These are phyloP conservation scores for Caerostris darwini DNA, from an alignment of 1,140 invertebrate species.

Conservation along the genomic window DNA sequence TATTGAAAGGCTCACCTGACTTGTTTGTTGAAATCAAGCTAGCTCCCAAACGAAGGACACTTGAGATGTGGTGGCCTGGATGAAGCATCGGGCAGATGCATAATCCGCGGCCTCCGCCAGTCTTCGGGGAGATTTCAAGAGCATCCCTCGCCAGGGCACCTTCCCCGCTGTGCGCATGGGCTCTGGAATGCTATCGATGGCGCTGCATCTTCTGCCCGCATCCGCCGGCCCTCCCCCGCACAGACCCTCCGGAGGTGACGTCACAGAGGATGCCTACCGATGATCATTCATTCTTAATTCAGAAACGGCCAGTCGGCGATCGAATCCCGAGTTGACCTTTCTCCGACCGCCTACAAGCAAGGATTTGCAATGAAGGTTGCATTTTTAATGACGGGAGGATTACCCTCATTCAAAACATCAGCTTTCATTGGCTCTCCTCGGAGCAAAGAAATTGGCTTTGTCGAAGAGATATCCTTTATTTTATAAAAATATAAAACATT, in stretches of 20 bases:
- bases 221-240: neutral
- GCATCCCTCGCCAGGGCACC: slow-evolving; percentile 53
- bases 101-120: neutral
- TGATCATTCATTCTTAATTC: slow-evolving; percentile 67
- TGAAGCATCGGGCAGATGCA: neutral
- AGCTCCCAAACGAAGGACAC: neutral
- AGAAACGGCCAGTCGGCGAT: slow-evolving; percentile 6
- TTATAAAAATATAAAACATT: too few species aligned
- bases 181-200: slow-evolving; percentile 60
- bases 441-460: too few species aligned
- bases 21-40: neutral
- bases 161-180: slow-evolving; percentile 49
- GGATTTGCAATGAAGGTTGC: too few species aligned
- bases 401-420: too few species aligned
- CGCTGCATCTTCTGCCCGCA: slow-evolving; percentile 53
- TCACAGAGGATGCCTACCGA: slow-evolving; percentile 10
- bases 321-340: neutral
- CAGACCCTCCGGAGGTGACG: slow-evolving; percentile 36
- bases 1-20: neutral
- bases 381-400: too few species aligned
- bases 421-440: too few species aligned
- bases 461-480: too few species aligned
- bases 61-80: neutral
- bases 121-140: slow-evolving; percentile 10
- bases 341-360: too few species aligned